Conservation (phyloP, 1,140 invertebrate species). For the Pogonomyrmex californicus region DNA sequence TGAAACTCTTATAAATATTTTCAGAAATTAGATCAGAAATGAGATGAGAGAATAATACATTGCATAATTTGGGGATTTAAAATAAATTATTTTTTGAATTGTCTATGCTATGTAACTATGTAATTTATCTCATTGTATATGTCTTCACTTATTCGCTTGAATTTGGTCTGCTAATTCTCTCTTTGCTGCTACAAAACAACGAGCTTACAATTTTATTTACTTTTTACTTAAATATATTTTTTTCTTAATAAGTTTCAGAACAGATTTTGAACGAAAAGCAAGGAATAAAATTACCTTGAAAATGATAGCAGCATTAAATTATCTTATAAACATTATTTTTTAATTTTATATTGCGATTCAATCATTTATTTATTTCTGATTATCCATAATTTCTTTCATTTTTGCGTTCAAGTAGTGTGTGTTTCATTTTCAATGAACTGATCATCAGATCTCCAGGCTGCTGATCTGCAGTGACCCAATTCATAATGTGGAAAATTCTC, state of each 20-base stretch:
- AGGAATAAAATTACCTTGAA: not conserved
- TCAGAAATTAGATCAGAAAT: too few species aligned
- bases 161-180: too few species aligned
- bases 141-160: too few species aligned
- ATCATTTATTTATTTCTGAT: not conserved
- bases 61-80: too few species aligned
- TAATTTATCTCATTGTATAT: too few species aligned
- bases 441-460: not conserved
- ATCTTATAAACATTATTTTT: not conserved
- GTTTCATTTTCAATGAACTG: not conserved
- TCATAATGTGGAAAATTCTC: conserved; percentile 50
- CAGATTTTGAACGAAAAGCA: not conserved
- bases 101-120: too few species aligned
- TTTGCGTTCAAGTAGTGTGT: not conserved
- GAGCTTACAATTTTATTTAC: too few species aligned
- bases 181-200: too few species aligned
- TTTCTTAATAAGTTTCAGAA: not conserved
- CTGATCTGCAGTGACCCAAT: not conserved
- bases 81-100: too few species aligned
- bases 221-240: not conserved
- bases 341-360: not conserved
- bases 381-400: not conserved
- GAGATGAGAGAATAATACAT: too few species aligned
- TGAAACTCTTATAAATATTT: too few species aligned
- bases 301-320: not conserved